phyloP scores from a whole-genome alignment of 2,797 vertebrate genomes.

The Semaprochilodus insignis region DNA sequence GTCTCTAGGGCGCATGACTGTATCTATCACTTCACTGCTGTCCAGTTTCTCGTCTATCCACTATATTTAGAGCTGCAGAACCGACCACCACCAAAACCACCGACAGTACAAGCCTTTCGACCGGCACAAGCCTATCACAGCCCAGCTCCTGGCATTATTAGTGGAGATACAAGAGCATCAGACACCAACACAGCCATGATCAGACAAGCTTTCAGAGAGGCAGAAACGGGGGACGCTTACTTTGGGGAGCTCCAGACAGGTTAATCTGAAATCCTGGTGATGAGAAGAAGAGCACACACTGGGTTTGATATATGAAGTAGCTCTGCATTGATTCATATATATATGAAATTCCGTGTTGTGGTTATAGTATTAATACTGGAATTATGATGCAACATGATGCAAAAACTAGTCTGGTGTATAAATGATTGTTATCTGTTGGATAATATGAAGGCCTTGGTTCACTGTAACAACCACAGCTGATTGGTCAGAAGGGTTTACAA shows the following conservation, averaged over 20 bases:
- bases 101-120: neutral
- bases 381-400: too few relatives aligned
- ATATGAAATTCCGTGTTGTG: neutral
- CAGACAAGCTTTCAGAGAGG: slow-evolving; percentile 71
- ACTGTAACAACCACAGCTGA: neutral
- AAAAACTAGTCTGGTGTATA: too few relatives aligned
- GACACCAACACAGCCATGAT: slow-evolving; percentile 80
- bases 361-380: neutral
- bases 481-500: too few relatives aligned
- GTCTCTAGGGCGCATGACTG: too few relatives aligned
- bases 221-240: slow-evolving; percentile 80
- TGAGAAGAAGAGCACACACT: slow-evolving; percentile 73
- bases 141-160: slow-evolving; percentile 71
- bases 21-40: neutral
- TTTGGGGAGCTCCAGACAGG: slow-evolving; percentile 90
- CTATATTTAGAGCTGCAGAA: neutral
- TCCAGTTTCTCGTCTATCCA: neutral
- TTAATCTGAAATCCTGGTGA: slow-evolving; percentile 92
- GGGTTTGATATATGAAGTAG: slow-evolving; percentile 3
- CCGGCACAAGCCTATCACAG: slow-evolving; percentile 66
- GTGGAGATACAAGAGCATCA: slow-evolving; percentile 69
- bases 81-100: slow-evolving; percentile 21
- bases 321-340: neutral
- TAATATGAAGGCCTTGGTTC: neutral
- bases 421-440: neutral